phyloP scores from a whole-genome alignment of 2,888 invertebrate species.

The Pinctada fucata region DNA sequence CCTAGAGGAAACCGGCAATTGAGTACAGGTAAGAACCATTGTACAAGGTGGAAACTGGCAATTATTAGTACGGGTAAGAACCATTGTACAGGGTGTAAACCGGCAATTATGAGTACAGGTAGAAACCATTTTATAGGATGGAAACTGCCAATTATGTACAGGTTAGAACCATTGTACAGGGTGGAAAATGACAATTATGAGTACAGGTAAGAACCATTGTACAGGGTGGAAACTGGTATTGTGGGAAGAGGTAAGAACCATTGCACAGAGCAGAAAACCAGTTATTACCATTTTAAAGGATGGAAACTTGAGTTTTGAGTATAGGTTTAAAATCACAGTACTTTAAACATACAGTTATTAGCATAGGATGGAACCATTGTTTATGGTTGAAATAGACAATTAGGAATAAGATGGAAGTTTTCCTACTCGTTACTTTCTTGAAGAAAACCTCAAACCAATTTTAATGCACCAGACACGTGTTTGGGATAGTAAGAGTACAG shows the following conservation, averaged over 20 bases:
- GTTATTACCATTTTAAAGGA: constrained; percentile 96
- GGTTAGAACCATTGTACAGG: constrained; percentile 93
- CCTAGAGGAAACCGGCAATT: not conserved
- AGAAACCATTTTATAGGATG: constrained; percentile 20
- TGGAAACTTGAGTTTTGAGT: constrained; percentile 99
- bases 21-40: constrained; percentile 86
- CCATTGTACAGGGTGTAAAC: constrained; percentile 98
- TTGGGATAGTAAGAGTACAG: not conserved
- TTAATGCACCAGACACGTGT: too few relatives aligned
- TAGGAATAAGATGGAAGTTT: constrained; percentile 87
- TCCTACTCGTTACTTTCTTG: not conserved
- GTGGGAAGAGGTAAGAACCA: constrained; percentile 84
- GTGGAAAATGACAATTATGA: constrained; percentile 99
- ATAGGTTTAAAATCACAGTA: constrained; percentile 82
- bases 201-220: constrained; percentile 82
- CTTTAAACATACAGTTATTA: constrained; percentile 99
- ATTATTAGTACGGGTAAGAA: constrained; percentile 98
- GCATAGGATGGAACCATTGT: constrained; percentile 96
- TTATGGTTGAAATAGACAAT: constrained; percentile 98
- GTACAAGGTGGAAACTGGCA: constrained; percentile 98
- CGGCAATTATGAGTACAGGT: constrained; percentile 98
- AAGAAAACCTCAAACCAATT: too few relatives aligned
- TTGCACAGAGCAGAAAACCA: constrained; percentile 97
- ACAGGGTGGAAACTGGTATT: not conserved
- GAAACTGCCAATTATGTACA: not conserved